Base-by-base conservation (phyloP, 2,888 invertebrate species). In the Chrysolina oricalcia region DNA sequence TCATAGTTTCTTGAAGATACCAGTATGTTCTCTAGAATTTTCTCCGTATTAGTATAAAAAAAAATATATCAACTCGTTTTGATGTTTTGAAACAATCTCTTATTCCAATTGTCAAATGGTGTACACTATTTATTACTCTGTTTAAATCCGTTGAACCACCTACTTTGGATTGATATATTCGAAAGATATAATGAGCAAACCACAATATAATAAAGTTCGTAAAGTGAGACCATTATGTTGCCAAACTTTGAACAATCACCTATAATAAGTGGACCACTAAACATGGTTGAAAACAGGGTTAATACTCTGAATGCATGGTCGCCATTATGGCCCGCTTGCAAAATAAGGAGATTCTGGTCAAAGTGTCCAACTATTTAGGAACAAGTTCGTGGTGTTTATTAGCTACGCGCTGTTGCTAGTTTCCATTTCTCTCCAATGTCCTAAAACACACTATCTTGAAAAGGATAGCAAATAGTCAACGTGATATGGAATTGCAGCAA, bases 401-500 rank as follows among this genome's bases (percentile, higher is more conserved):
- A 53, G 53, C 21, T 13, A 19, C 53, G 13, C 53, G 4, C 0
- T 8, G 35, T 59, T 27, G 23, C 27, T 17, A 59, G 15, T n/a
- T 59, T 27, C 59, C 35, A 6, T 59, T 35, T 59, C 59, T 27
- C 27, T 59, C n/a, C 59, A 35, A 59, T 3, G 11, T 13, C 35
- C 10, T 17, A 15, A 11, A n/a, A 53, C 9, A 53, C 53, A 11
- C 56, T 1, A 17, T 23, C 1, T 17, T 10, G 10, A 56, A 21
- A 6, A 56, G 15, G 56, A 56, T 17, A 9, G 27, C 6, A 35
- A 59, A 27, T n/a, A 27, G n/a, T 9, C 35, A 0, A 0, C 15
- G 59, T 59, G 13, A 17, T 35, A 23, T 53, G 21, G 53, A 53
- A 27, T 27, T n/a, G 59, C 59, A 71, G 62, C 63, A 50, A 67